A percentile compares a stretch with the other conserved stretches of the same genome.
Conservation (phyloP, 2,113 vertebrate species). For the Semicossyphus pulcher region DNA sequence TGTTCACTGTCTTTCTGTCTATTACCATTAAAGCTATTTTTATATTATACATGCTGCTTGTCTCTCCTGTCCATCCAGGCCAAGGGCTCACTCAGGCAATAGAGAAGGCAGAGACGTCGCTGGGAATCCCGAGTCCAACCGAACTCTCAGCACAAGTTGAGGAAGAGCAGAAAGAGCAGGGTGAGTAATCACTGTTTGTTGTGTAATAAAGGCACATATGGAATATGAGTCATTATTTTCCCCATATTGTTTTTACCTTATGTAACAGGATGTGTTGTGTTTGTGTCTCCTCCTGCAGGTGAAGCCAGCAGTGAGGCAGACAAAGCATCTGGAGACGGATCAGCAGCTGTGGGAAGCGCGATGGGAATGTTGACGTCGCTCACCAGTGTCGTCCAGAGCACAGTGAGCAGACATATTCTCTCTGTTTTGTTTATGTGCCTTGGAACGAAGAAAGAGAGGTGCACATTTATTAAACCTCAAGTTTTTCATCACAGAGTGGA, state of each 20-base stretch:
- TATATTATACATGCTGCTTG: too few relatives aligned
- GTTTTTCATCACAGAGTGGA: too few relatives aligned
- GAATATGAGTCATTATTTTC: neutral
- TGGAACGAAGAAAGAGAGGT: neutral
- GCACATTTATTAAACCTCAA: too few relatives aligned
- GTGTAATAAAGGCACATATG: neutral
- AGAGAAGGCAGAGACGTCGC: conserved; percentile 96
- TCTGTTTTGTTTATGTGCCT: neutral
- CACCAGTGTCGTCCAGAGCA: conserved; percentile 92
- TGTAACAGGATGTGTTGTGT: neutral
- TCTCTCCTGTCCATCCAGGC: conserved; percentile 76
- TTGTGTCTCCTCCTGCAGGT: conserved; percentile 61
- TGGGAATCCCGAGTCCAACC: conserved; percentile 93
- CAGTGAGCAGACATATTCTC: conserved; percentile 82
- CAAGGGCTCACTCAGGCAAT: conserved; percentile 95
- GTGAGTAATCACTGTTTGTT: conserved; percentile 17
- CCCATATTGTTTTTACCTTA: neutral
- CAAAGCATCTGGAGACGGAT: conserved; percentile 61
- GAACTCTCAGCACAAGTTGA: conserved; percentile 86
- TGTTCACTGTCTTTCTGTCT: neutral
- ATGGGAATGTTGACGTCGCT: conserved; percentile 93
- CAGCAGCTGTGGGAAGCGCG: conserved; percentile 81
- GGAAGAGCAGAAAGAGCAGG: conserved; percentile 78
- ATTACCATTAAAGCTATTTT: too few relatives aligned
- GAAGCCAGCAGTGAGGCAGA: conserved; percentile 52